A percentile compares a stretch with the other conserved stretches of the same genome.
These are phyloP conservation scores for Meteorus colon DNA, from an alignment of 2,888 invertebrate species.

Conservation along the genomic window DNA sequence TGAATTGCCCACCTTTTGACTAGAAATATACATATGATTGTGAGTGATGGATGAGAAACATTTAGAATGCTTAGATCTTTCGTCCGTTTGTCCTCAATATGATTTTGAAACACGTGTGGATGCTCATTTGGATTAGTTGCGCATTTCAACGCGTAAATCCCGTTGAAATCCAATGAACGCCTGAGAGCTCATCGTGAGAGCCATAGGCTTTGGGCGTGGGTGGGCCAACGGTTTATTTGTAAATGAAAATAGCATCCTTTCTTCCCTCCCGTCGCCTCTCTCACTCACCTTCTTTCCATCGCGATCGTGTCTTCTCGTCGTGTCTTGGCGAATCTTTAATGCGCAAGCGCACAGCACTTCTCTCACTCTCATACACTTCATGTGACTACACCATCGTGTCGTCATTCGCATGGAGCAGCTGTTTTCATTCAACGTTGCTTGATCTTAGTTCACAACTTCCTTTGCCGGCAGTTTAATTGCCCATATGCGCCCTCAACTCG, in stretches of 20 bases:
- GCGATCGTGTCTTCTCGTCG: neutral
- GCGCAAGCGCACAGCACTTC: conserved; percentile 44
- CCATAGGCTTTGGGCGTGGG: conserved; percentile 33
- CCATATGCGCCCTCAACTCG: conserved; percentile 35
- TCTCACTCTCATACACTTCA: conserved; percentile 28
- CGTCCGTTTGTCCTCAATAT: neutral
- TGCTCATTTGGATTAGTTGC: neutral
- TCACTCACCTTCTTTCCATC: neutral
- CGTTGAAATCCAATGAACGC: neutral
- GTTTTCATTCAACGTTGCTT: conserved; percentile 70
- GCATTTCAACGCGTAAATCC: neutral
- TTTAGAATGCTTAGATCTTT: neutral
- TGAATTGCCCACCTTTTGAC: too few species aligned
- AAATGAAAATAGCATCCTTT: conserved; percentile 61
- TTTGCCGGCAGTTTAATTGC: conserved; percentile 52
- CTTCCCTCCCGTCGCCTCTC: conserved; percentile 6
- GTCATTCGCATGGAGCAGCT: conserved; percentile 67
- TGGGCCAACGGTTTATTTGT: conserved; percentile 61
- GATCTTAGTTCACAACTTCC: conserved; percentile 68
- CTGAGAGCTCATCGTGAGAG: conserved; percentile 1
- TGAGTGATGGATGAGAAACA: neutral
- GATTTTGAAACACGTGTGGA: conserved; percentile 15
- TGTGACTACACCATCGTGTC: conserved; percentile 55
- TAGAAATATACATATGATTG: too few species aligned
- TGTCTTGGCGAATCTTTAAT: conserved; percentile 17